Base-by-base conservation (phyloP, 2,888 invertebrate genomes). In the Taphrorychus bicolor region DNA sequence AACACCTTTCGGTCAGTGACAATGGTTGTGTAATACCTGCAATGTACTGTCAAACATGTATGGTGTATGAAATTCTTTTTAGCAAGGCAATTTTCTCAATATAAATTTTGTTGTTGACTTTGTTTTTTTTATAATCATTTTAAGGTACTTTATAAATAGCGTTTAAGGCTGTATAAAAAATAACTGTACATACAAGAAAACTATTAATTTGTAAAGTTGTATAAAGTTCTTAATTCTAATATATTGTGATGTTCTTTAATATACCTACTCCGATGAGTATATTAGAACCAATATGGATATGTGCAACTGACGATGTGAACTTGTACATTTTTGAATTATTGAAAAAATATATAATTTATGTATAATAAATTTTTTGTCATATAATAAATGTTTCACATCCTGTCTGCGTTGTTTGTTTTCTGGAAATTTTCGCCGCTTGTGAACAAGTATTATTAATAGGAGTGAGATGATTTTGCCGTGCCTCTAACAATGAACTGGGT, bases 321-420 rank as follows among this genome's bases (percentile, higher is more conserved):
- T 17, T 59, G 53, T 61, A 70, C 32, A 61, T 68, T 64, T 68
- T 63, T 58, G 18, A 64, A 75, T 71, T 73, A 76, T 76, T 77
- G 72, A 76, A 70, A 66, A 70, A 73, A 73, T 76, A 76, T 75
- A 75, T 76, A 73, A 78, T 76, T 78, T 80, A 80, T 78, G 79
- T 79, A 79, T 79, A 79, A 75, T 79, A 76, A 76, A 73, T 70
- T 80, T 79, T 81, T 82, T 81, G 81, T 82, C 81, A 81, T 60
- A 80, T 60, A 80, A 81, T 82, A 82, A 82, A 82, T 82, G 82
- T 82, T 81, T 79, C 78, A 79, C 78, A 77, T 72, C 66, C 54
- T 56, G 45, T 51, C 17, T 22, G 21, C 21, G 18, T n/a, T 18
- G 40, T 41, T 57, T 57, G 19, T 11, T 42, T 42, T 7, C n/a